phyloP scores from a whole-genome alignment of 2,113 vertebrate genomes.

The Cavia porcellus region DNA sequence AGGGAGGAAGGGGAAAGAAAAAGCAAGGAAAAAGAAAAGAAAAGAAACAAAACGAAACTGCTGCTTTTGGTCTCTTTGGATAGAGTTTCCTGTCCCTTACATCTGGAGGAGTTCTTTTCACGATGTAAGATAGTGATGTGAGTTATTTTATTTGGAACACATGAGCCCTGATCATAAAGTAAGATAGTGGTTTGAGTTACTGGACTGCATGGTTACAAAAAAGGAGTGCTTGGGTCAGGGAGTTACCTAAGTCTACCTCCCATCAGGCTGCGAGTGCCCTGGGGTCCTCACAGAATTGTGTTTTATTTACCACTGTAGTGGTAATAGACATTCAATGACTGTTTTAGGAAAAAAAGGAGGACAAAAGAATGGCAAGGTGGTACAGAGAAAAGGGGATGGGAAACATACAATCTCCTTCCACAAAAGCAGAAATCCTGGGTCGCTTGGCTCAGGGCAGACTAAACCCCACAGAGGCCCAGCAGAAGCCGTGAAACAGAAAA shows the following conservation, averaged over 20 bases:
- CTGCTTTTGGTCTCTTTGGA: not conserved
- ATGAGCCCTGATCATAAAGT: not conserved
- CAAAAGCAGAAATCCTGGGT: not conserved
- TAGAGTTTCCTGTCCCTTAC: not conserved
- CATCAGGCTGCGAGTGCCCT: not conserved
- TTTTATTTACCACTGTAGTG: not conserved
- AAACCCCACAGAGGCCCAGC: not conserved
- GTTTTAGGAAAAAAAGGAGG: not conserved
- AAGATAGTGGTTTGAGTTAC: not conserved
- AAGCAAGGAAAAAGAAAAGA: too few species aligned
- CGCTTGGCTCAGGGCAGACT: constrained; percentile 9
- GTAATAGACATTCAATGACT: not conserved
- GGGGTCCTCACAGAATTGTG: not conserved
- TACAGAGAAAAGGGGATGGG: not conserved
- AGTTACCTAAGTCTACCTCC: not conserved
- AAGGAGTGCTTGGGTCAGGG: not conserved
- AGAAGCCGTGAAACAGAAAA: constrained; percentile 45
- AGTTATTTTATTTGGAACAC: constrained; percentile 55
- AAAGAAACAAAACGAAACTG: too few species aligned
- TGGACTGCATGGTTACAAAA: not conserved
- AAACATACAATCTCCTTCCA: constrained; percentile 6
- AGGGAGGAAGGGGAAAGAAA: too few species aligned
- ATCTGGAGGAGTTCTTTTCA: not conserved
- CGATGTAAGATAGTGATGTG: not conserved
- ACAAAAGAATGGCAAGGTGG: not conserved